phyloP scores from a whole-genome alignment of 1,140 invertebrate genomes.

The Harlomillsia oculata region DNA sequence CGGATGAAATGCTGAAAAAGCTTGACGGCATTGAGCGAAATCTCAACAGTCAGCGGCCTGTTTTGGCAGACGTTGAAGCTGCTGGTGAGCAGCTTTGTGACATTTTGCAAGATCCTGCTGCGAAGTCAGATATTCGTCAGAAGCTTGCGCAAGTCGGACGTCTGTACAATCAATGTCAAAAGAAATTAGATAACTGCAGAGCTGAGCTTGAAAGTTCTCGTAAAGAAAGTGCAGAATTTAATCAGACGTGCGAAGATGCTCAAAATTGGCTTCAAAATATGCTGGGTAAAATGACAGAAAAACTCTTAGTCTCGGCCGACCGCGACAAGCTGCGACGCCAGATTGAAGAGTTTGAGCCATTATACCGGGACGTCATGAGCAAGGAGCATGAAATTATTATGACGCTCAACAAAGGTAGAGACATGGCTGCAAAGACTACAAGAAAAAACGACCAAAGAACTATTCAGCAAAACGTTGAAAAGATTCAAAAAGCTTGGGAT shows the following conservation, averaged over 20 bases:
- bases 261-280: slow-evolving; percentile 78
- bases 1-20: slow-evolving; percentile 75
- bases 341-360: slow-evolving; percentile 73
- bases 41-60: slow-evolving; percentile 71
- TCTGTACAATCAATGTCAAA: slow-evolving; percentile 71
- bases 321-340: slow-evolving; percentile 71
- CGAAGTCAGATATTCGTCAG: slow-evolving; percentile 76
- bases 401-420: slow-evolving; percentile 80
- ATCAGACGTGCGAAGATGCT: slow-evolving; percentile 44
- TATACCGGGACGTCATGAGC: slow-evolving; percentile 76
- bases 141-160: slow-evolving; percentile 73
- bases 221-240: slow-evolving; percentile 45
- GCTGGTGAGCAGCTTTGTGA: slow-evolving; percentile 74
- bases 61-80: slow-evolving; percentile 76
- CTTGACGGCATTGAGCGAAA: slow-evolving; percentile 72
- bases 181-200: slow-evolving; percentile 78
- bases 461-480: slow-evolving; percentile 63
- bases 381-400: slow-evolving; percentile 90
- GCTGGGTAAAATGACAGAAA: slow-evolving; percentile 58
- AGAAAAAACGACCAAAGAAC: slow-evolving; percentile 42
- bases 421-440: slow-evolving; percentile 50
- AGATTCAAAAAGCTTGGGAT: slow-evolving; percentile 80
- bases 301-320: slow-evolving; percentile 75
- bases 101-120: slow-evolving; percentile 80
- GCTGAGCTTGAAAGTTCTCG: slow-evolving; percentile 80